Evolutionary conservation across 2,797 vertebrate genomes (phyloP), one percentile per base, ranked within the genome.

Genomic region (Gadopsis marmoratus): DNA sequence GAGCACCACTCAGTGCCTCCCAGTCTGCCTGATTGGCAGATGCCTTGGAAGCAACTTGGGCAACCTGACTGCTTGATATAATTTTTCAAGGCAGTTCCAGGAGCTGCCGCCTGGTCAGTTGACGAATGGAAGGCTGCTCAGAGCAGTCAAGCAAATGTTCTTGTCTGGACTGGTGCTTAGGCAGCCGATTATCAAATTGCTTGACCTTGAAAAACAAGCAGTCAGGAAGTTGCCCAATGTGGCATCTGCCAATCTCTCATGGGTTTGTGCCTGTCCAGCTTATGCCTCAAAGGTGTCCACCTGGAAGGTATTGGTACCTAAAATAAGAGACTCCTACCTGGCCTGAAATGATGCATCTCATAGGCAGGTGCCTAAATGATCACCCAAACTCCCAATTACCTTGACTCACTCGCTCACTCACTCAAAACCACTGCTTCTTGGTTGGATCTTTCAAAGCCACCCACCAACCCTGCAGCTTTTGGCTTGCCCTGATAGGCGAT

Each of bases 231-330:
- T 87, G 77, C 76, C 81, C 41, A 60, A 73, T 56, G 83, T 77
- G 66, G 81, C 85, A 76, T 87, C 87, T 86, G 87, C 89, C 26
- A 26, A 26, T 26, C 26, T 26, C 85, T 90, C 45, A 48, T 89
- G 81, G 79, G 82, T 86, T 84, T 84, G 91, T 94, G 89, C 91
- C 91, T 91, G 66, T 88, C 86, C 85, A 90, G 90, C 75, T 79
- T 76, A 78, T 87, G 85, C 88, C 91, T 91, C 78, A 60, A 82
- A 75, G 83, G 84, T 83, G 71, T 90, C 86, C 84, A 89, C 82
- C 76, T 81, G 85, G 85, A 89, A 82, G 81, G 84, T 83, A 83
- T 77, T 71, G 73, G 89, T 91, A 41, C 89, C 86, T 78, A 53
- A 84, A 88, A 71, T 64, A 84, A 78, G 76, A 84, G 80, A 85